Base-by-base conservation (phyloP, 2,797 vertebrate species). In the Semaprochilodus insignis region DNA sequence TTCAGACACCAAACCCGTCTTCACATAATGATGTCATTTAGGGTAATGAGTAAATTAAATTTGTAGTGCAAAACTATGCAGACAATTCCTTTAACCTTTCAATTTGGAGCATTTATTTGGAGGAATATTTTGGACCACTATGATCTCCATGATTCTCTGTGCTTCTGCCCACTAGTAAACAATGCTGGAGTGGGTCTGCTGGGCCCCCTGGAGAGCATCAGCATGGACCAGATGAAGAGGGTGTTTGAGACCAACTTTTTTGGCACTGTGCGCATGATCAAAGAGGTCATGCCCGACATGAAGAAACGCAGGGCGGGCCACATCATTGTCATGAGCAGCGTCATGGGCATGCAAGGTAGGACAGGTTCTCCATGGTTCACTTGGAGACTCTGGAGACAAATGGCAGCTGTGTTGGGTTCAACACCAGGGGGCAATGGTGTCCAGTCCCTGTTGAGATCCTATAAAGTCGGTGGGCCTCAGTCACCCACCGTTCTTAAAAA, bases 241-340 rank as follows among this genome's bases (percentile, higher is more conserved):
- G 87, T 98, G 72, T 98, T 99, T 16, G 97, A 98, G 83, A 97
- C 97, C 90, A 99, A 99, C 92, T 97, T 98, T 89, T 98, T 99
- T 0, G 97, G 97, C 0, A 96, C 93, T 0, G 93, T 98, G 70
- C 95, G 96, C 70, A 96, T 98, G 95, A 95, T 98, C 87, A 97
- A 97, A 89, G 96, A 97, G 36, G 95, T 98, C 72, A 96, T 99
- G 89, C 97, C 97, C 0, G 93, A 92, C 82, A 99, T 98, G 97
- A 99, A 99, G 92, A 95, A 87, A 86, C 91, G 96, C 72, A 91
- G 92, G 52, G 92, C 89, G 0, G 97, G 97, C 0, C 97, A 98
- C 90, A 97, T 99, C 16, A 93, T 99, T 80, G 95, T 98, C 85
- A 94, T 98, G 95, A 99, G 97, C 95, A 98, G 97, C 0, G 97